Percentiles rank a stretch among this genome's conserved stretches.
phyloP scores from a whole-genome alignment of 1,140 invertebrate species.

The Plectrocnemia conspersa region DNA sequence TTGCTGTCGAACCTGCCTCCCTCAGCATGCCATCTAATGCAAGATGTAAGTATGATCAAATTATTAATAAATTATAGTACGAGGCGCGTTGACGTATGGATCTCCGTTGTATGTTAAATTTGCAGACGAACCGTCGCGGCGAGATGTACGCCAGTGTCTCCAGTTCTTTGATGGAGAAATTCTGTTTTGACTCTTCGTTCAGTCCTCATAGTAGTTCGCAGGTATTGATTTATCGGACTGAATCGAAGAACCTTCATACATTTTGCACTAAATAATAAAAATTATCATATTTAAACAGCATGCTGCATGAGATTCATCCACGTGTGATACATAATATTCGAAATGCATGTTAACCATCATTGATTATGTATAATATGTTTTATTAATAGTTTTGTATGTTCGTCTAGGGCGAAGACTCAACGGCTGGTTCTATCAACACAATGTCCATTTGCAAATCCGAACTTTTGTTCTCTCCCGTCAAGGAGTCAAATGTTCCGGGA shows the following conservation, averaged over 20 bases:
- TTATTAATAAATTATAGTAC: neutral
- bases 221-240: slow-evolving; percentile 41
- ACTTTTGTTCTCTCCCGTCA: slow-evolving; percentile 84
- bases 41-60: slow-evolving; percentile 27
- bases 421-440: slow-evolving; percentile 66
- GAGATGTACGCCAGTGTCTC: slow-evolving; percentile 79
- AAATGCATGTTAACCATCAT: too few relatives aligned
- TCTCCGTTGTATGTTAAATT: slow-evolving; percentile 41
- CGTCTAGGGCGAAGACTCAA: slow-evolving; percentile 64
- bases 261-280: too few relatives aligned
- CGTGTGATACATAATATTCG: too few relatives aligned
- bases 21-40: slow-evolving; percentile 33
- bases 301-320: too few relatives aligned
- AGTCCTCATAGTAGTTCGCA: slow-evolving; percentile 68
- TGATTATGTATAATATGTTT: too few relatives aligned
- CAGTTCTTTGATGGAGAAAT: slow-evolving; percentile 73
- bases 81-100: neutral
- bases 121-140: slow-evolving; percentile 65
- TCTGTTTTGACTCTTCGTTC: slow-evolving; percentile 71
- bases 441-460: slow-evolving; percentile 88
- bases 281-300: too few relatives aligned
- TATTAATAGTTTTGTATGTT: slow-evolving; percentile 2
- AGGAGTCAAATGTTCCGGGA: slow-evolving; percentile 66
- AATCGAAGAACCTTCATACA: slow-evolving; percentile 17
- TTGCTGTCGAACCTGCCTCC: slow-evolving; percentile 73